A percentile compares a stretch with the other conserved stretches of the same genome.
These are phyloP conservation scores for Gallinago stenura DNA, from an alignment of 2,797 vertebrate genomes.

Conservation along the genomic window DNA sequence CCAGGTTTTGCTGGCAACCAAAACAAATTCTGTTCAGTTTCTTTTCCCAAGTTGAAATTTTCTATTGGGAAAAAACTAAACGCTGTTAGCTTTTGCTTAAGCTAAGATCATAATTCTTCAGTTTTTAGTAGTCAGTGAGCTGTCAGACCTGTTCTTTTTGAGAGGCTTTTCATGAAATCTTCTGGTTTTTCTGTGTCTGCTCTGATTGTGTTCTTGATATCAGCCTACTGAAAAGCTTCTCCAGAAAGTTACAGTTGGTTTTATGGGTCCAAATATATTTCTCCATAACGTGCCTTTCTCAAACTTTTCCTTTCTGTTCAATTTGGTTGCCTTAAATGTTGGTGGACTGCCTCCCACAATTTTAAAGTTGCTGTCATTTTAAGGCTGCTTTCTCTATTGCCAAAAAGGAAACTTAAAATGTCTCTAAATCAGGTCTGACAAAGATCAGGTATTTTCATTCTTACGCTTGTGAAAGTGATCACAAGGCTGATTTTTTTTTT, in stretches of 20 bases:
- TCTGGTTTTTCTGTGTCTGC: not conserved
- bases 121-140: not conserved
- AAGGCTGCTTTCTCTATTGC: not conserved
- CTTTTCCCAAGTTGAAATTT: constrained; percentile 32
- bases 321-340: not conserved
- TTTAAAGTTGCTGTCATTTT: not conserved
- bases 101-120: not conserved
- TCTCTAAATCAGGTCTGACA: not conserved
- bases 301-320: not conserved
- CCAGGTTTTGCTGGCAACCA: constrained; percentile 70
- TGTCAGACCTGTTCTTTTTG: not conserved
- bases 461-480: not conserved
- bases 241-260: not conserved
- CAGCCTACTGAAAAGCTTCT: not conserved
- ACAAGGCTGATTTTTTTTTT: not conserved
- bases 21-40: constrained; percentile 74
- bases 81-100: constrained; percentile 11
- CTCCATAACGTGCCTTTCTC: not conserved
- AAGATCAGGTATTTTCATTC: constrained; percentile 35
- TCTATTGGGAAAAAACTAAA: constrained; percentile 23
- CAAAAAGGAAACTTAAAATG: not conserved
- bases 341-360: not conserved
- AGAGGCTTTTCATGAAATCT: not conserved
- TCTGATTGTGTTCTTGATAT: not conserved
- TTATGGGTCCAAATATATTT: not conserved